phyloP scores from a whole-genome alignment of 1,140 invertebrate genomes.

The Drosophila rhopaloa region DNA sequence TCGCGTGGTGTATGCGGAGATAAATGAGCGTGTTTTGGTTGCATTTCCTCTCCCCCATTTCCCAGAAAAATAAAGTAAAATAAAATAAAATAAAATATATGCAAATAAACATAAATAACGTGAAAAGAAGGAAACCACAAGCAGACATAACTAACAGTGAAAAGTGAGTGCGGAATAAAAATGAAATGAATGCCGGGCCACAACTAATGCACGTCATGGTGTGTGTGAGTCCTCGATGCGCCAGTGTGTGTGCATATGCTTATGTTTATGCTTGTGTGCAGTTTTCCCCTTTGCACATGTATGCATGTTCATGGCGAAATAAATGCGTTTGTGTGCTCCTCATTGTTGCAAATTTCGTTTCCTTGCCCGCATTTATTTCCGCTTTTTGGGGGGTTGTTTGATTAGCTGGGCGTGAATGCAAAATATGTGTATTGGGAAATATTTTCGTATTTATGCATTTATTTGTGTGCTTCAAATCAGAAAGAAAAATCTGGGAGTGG shows the following conservation, averaged over 20 bases:
- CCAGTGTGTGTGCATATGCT: slow-evolving; percentile 20
- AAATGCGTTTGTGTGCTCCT: slow-evolving; percentile 23
- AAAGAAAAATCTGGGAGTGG: no score
- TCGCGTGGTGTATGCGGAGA: slow-evolving; percentile 46
- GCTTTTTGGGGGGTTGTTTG: slow-evolving; percentile 36
- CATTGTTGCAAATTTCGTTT: slow-evolving; percentile 51
- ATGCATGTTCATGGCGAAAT: slow-evolving; percentile 3
- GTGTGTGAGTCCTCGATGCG: slow-evolving; percentile 10
- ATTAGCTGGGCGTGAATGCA: slow-evolving; percentile 31
- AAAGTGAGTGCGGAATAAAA: slow-evolving; percentile 68
- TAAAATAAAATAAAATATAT: slow-evolving; percentile 58
- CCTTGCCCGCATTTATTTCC: slow-evolving; percentile 37
- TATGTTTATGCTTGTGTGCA: slow-evolving; percentile 38
- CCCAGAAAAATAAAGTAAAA: slow-evolving; percentile 17
- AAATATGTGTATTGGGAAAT: slow-evolving; percentile 17
- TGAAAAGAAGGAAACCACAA: slow-evolving; percentile 70
- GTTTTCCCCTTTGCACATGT: background rate
- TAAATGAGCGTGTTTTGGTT: slow-evolving; percentile 59
- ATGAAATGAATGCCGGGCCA: slow-evolving; percentile 50
- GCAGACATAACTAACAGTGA: slow-evolving; percentile 79
- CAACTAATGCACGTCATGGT: slow-evolving; percentile 48
- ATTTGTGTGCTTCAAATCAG: background rate
- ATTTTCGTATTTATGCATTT: background rate
- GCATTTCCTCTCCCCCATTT: slow-evolving; percentile 22
- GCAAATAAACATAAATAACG: slow-evolving; percentile 75